Base-by-base conservation (phyloP, 2,888 invertebrate species). In the Microplitis deprimator region DNA sequence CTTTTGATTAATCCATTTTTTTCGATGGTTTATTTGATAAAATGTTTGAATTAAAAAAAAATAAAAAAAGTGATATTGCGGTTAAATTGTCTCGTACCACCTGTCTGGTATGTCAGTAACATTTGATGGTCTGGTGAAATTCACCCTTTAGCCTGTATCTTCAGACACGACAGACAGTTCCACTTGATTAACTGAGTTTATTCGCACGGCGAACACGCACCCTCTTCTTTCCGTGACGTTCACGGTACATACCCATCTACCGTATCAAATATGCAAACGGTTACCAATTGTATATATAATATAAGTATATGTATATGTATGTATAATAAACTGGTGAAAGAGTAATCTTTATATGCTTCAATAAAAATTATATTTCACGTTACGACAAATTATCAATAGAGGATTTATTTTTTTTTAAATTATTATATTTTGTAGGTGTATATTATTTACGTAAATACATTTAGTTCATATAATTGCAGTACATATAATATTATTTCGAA, bases 171-270 rank as follows among this genome's bases (percentile, higher is more conserved):
- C 85, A 81, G 84, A 86, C 85, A 86, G 87, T 87, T 88, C 87
- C 87, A 84, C 84, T 88, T 87, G 87, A 88, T 88, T 87, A 87
- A 87, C 85, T 85, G 82, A 84, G 84, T 85, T 87, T 87, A 85
- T 84, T 84, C 85, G 86, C 84, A 85, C 85, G 83, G 84, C 84
- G 79, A 81, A 80, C 79, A 71, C 76, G 75, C 68, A 75, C 68
- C 72, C 73, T 65, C 64, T 67, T 67, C 71, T 65, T 69, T 70
- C 62, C 50, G 62, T 68, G 29, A 41, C 70, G 67, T 65, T 59
- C 74, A 60, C 67, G 38, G 41, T 60, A 72, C 62, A 29, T 29
- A 62, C 68, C 76, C 76, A 76, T 72, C 73, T 68, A 76, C 72
- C 76, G 72, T 76, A 62, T 72, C 76, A 68, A 67, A 67, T 67